Evolutionary conservation across 2,888 invertebrate genomes (phyloP).

Genomic region (Troglohyphantes excavatus): DNA sequence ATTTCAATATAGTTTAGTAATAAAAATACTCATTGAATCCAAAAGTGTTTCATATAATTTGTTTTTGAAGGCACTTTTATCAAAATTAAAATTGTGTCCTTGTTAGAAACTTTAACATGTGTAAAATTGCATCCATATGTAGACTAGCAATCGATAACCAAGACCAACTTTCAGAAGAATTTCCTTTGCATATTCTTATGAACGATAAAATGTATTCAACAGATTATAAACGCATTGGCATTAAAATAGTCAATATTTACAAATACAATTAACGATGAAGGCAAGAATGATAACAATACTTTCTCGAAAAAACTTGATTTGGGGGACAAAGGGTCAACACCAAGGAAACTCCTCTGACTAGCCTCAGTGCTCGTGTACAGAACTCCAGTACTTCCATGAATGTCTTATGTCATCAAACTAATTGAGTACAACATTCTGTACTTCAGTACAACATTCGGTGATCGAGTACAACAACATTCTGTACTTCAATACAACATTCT

Average conservation of each 20-base stretch:
- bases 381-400: background rate
- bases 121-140: constrained; percentile 24
- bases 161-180: background rate
- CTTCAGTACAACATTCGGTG: no score
- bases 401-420: background rate
- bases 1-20: background rate
- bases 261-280: background rate
- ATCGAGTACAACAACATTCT: background rate
- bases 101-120: background rate
- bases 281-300: background rate
- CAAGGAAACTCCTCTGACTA: constrained; percentile 53
- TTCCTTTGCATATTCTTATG: background rate
- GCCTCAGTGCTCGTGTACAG: constrained; percentile 30
- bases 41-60: background rate
- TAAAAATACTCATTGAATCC: background rate
- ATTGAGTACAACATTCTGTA: no score
- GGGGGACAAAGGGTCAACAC: background rate
- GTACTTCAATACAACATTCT: no score
- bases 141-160: constrained; percentile 31
- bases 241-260: constrained; percentile 19
- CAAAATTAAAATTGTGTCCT: background rate
- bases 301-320: background rate
- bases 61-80: constrained; percentile 24
- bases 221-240: background rate
- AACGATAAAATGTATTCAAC: background rate